These are phyloP conservation scores for Enteromius viviparus DNA, from an alignment of 2,797 vertebrate genomes.

Conservation along the genomic window DNA sequence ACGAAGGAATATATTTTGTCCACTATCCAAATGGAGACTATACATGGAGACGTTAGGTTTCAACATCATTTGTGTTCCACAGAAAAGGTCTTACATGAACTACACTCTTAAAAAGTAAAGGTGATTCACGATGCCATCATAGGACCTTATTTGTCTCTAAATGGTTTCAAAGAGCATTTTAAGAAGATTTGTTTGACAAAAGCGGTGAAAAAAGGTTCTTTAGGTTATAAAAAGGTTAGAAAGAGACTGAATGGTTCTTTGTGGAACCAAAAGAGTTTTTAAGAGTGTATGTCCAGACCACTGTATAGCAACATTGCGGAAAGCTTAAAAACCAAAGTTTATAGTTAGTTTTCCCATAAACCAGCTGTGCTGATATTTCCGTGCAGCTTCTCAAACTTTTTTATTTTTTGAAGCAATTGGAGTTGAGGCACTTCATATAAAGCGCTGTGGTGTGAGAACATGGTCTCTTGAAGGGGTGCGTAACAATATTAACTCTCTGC, in stretches of 20 bases:
- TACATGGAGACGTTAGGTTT: not conserved
- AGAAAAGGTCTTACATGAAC: not conserved
- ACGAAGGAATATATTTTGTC: not conserved
- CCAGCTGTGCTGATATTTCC: not conserved
- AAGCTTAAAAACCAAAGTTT: slow-evolving; percentile 13
- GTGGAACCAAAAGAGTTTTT: not conserved
- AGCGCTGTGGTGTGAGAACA: not conserved
- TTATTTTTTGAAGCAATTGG: not conserved
- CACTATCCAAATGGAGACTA: not conserved
- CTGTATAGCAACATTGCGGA: not conserved
- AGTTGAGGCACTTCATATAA: slow-evolving; percentile 7
- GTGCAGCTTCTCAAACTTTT: not conserved
- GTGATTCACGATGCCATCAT: not conserved
- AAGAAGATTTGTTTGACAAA: not conserved
- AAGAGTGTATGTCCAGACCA: not conserved
- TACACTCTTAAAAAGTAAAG: not conserved
- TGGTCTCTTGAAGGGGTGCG: slow-evolving; percentile 44
- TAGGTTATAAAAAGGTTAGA: not conserved
- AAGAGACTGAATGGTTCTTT: not conserved
- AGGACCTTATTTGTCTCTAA: not conserved
- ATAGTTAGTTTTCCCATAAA: not conserved
- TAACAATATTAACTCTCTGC: slow-evolving; percentile 33
- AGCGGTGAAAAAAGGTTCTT: not conserved
- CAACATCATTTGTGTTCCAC: not conserved
- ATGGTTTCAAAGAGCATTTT: not conserved